Evolutionary conservation across 1,140 invertebrate genomes (phyloP), one percentile per base, ranked within the genome.

Genomic region (Drosophila biarmipes): DNA sequence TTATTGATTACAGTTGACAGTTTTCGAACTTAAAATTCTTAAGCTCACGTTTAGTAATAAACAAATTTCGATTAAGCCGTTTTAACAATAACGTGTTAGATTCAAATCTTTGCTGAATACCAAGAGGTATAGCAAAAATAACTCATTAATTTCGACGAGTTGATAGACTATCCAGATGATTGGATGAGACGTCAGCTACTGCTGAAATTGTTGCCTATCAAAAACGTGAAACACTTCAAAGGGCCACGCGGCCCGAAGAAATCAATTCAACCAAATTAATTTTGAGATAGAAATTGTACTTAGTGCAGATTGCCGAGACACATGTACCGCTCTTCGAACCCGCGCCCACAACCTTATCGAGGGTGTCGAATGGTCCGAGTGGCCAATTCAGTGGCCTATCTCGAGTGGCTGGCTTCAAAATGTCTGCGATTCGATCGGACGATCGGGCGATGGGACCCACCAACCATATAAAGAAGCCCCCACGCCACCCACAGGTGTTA

Each of bases 351-450:
- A 17, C 37, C 59, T 66, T 57, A 75, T 75, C 72, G 38, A 15
- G 12, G 15, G 40, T n/a, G 31, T 45, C n/a, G 34, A 19, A 24
- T 51, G 66, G 49, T 40, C 40, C 66, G 58, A 73, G 72, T 82
- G 49, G 49, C 14, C 51, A 64, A 69, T 82, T 66, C 42, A 71
- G 59, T 80, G 55, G 59, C 45, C 56, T 49, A 89, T 87, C 75
- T 76, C 31, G 51, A 87, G 84, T 82, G 81, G 57, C 38, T n/a
- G 12, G 56, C 71, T 69, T 37, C 57, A 75, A 54, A 43, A 35
- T 68, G 77, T 61, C 61, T 45, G 31, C 55, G 77, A 85, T 72
- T 71, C 10, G 53, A 62, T 62, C 58, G 14, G 24, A 29, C 35
- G 49, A 78, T 59, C 73, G 45, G 8, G n/a, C 42, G 27, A 31